Conservation (phyloP, 2,888 invertebrate species). For the Chydorus sphaericus region DNA sequence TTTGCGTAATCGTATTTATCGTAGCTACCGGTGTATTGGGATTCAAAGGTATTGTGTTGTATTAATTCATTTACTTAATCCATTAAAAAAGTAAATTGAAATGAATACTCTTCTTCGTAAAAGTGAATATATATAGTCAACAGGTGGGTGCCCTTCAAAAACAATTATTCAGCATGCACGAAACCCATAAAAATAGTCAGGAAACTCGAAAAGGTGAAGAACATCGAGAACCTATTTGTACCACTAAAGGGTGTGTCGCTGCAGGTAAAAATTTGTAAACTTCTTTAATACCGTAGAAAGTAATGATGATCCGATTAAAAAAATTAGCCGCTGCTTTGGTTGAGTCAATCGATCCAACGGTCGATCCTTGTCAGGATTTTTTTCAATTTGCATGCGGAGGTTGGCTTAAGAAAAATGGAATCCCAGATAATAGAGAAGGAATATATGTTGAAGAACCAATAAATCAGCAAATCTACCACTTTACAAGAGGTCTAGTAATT, state of each 20-base stretch:
- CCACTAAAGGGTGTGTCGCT: neutral
- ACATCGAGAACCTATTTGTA: neutral
- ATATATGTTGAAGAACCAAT: too few relatives aligned
- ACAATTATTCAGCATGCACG: neutral
- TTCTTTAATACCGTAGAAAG: neutral
- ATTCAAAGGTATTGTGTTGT: neutral
- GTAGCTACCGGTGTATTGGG: neutral
- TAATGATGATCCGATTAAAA: neutral
- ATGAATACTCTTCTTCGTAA: too few relatives aligned
- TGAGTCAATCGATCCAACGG: conserved; percentile 26
- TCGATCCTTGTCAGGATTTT: conserved; percentile 34
- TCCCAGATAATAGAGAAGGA: too few relatives aligned
- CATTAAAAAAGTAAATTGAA: neutral
- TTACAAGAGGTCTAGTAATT: too few relatives aligned
- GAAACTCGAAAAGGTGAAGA: too few relatives aligned
- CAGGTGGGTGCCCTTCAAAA: neutral
- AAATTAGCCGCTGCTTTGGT: conserved; percentile 23
- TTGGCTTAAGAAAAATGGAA: conserved; percentile 30
- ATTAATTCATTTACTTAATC: too few relatives aligned
- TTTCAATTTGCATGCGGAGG: conserved; percentile 35
- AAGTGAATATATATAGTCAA: neutral
- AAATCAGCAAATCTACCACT: too few relatives aligned
- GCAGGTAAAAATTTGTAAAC: neutral
- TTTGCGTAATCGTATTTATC: too few relatives aligned
- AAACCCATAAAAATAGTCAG: neutral